Evolutionary conservation across 1,140 invertebrate species (phyloP).

Genomic region (Capitella teleta): DNA sequence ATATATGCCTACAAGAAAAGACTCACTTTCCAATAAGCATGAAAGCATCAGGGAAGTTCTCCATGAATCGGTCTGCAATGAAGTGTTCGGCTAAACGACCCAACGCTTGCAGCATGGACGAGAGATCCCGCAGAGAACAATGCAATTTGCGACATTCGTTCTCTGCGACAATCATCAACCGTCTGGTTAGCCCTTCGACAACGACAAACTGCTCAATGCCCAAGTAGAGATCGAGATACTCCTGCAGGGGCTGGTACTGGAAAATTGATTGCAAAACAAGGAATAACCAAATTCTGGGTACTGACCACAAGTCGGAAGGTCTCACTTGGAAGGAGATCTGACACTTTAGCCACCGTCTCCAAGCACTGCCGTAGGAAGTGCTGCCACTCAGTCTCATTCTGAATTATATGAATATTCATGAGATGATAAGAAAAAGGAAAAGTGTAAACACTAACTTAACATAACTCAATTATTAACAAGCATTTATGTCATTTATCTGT

Average conservation of each 20-base stretch:
- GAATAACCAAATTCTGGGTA: constrained; percentile 7
- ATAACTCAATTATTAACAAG: too few relatives aligned
- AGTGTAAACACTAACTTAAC: neutral
- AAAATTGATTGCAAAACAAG: constrained; percentile 3
- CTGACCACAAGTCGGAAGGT: constrained; percentile 60
- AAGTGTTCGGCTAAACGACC: constrained; percentile 52
- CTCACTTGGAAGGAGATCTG: constrained; percentile 63
- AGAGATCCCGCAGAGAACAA: constrained; percentile 50
- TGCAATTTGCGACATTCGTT: constrained; percentile 47
- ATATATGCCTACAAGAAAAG: too few relatives aligned
- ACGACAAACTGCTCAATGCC: constrained; percentile 42
- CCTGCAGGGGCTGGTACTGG: constrained; percentile 40
- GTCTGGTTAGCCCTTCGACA: constrained; percentile 22
- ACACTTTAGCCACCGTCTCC: constrained; percentile 70
- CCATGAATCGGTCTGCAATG: constrained; percentile 42
- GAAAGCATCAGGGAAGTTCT: constrained; percentile 29
- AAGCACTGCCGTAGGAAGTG: constrained; percentile 71
- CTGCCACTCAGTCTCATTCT: constrained; percentile 81
- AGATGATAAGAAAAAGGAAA: neutral
- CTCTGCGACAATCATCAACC: constrained; percentile 39
- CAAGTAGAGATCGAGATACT: constrained; percentile 48
- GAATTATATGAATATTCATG: neutral
- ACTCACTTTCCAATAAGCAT: constrained; percentile 32
- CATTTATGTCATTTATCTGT: too few relatives aligned
- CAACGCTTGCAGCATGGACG: constrained; percentile 52